Percentiles rank a stretch among this genome's conserved stretches.
phyloP scores from a whole-genome alignment of 1,140 invertebrate species.

The Procambarus virginalis region DNA sequence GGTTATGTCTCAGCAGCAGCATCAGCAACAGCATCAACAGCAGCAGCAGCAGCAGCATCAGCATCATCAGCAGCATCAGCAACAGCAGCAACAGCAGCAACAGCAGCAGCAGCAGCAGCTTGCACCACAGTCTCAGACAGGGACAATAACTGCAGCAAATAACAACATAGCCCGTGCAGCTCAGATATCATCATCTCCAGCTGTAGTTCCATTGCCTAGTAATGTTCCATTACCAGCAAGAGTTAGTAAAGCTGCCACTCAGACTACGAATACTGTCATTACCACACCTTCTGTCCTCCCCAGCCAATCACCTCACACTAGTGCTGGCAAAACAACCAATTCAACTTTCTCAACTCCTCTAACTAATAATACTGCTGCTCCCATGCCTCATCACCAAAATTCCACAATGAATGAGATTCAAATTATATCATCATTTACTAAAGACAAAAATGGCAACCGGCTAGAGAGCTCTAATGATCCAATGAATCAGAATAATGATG shows the following conservation, averaged over 20 bases:
- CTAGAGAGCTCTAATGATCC: not conserved
- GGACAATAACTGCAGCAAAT: conserved; percentile 31
- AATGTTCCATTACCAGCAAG: conserved; percentile 72
- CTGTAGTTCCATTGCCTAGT: conserved; percentile 75
- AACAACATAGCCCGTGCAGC: conserved; percentile 22
- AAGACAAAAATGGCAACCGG: conserved; percentile 29
- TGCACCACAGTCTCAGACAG: conserved; percentile 57
- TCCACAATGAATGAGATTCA: conserved; percentile 13
- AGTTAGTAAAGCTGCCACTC: conserved; percentile 64
- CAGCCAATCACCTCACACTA: conserved; percentile 52
- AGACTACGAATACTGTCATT: conserved; percentile 69
- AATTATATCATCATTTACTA: not conserved
- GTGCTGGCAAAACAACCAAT: conserved; percentile 24
- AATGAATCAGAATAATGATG: conserved; percentile 24
- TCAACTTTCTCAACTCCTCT: conserved; percentile 47
- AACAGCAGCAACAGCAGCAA: not conserved
- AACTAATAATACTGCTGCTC: conserved; percentile 29
- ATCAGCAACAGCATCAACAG: conserved; percentile 11
- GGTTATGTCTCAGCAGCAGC: conserved; percentile 40
- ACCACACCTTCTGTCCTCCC: conserved; percentile 62
- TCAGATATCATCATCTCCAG: conserved; percentile 57
- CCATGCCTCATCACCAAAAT: conserved; percentile 39
- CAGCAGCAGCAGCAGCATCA: not conserved
- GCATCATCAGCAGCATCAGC: not conserved
- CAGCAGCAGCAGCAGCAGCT: conserved; percentile 40